Evolutionary conservation across 2,888 invertebrate species (phyloP).

Genomic region (Galeruca laticollis): DNA sequence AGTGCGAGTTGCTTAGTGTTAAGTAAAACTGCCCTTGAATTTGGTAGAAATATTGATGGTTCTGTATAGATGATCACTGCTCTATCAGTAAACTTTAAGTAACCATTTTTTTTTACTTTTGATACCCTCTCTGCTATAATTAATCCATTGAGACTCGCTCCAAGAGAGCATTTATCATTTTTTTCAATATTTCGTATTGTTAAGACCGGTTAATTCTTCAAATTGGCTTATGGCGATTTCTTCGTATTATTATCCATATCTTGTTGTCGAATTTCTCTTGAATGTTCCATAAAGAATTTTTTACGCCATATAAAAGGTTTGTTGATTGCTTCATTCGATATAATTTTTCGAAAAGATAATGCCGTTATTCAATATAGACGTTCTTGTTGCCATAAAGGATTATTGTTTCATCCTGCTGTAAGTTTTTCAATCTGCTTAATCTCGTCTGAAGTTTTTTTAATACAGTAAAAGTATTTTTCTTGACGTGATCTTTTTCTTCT

Average conservation of each 20-base stretch:
- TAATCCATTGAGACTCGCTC: too few species aligned
- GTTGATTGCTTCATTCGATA: background rate
- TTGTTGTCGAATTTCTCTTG: constrained; percentile 1
- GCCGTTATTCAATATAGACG: constrained; percentile 10
- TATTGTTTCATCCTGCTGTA: background rate
- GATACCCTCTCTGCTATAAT: too few species aligned
- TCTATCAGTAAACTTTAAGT: too few species aligned
- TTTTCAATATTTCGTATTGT: background rate
- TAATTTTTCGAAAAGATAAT: background rate
- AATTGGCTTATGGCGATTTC: constrained; percentile 10
- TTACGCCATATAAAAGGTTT: background rate
- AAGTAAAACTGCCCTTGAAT: too few species aligned
- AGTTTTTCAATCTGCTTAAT: background rate
- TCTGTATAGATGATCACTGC: too few species aligned
- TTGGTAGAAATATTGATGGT: too few species aligned
- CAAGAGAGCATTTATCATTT: too few species aligned
- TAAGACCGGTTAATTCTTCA: constrained; percentile 10
- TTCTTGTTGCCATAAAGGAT: constrained; percentile 17
- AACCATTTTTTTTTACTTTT: too few species aligned
- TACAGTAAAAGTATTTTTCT: too few species aligned
- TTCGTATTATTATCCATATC: constrained; percentile 2
- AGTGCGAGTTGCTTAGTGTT: too few species aligned
- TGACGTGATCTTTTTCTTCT: too few species aligned
- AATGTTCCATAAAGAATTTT: constrained; percentile 8
- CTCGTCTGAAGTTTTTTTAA: constrained; percentile 20